Percentiles rank a stretch among this genome's conserved stretches.
phyloP scores from a whole-genome alignment of 2,888 invertebrate species.

The Andricus quercusramuli region DNA sequence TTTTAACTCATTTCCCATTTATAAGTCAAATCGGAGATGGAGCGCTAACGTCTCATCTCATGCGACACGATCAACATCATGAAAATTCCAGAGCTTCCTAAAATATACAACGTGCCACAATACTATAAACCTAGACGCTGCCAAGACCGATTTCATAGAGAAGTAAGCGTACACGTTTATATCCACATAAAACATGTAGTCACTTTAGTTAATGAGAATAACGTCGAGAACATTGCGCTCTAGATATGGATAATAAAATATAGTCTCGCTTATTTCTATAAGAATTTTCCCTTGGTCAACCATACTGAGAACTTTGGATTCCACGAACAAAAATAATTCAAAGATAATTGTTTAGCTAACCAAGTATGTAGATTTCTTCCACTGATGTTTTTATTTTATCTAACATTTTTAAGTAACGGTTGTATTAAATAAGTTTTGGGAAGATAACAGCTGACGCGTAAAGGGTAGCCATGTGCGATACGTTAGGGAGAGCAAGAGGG shows the following conservation, averaged over 20 bases:
- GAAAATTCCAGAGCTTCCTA: constrained; percentile 72
- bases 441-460: constrained; percentile 10
- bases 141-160: constrained; percentile 51
- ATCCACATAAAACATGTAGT: constrained; percentile 33
- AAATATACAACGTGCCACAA: constrained; percentile 72
- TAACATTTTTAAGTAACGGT: no score
- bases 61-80: constrained; percentile 67
- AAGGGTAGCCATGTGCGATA: constrained; percentile 31
- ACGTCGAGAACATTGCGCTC: constrained; percentile 13
- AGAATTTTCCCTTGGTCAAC: neutral
- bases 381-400: no score
- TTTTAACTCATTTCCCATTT: neutral
- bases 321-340: no score
- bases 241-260: neutral
- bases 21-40: neutral
- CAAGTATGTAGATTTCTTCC: no score
- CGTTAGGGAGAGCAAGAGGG: constrained; percentile 41
- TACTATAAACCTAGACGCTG: constrained; percentile 64
- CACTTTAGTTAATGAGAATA: constrained; percentile 37
- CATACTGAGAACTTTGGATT: no score
- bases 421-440: neutral
- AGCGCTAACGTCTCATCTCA: constrained; percentile 44
- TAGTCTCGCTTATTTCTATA: neutral
- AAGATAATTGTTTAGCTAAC: no score
- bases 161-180: constrained; percentile 27